Evolutionary conservation across 2,113 vertebrate genomes (phyloP).

Genomic region (Grus americana): DNA sequence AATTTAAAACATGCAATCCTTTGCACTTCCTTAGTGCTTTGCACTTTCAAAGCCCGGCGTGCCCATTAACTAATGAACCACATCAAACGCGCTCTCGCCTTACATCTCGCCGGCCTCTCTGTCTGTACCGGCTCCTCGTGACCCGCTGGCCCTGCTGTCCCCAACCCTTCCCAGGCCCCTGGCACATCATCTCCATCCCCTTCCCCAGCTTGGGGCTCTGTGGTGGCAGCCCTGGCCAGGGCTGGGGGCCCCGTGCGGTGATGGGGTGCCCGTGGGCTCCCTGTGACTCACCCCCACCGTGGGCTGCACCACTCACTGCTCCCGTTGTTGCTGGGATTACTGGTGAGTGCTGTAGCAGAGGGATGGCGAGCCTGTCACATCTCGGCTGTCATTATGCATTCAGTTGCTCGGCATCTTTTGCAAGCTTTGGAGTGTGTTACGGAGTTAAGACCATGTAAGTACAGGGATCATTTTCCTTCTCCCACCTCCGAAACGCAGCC

Average conservation of each 20-base stretch:
- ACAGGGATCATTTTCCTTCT: slow-evolving; percentile 47
- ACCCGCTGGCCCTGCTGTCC: neutral
- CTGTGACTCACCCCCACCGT: accelerated
- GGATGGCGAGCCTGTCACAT: neutral
- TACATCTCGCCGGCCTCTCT: accelerated
- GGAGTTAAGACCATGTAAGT: slow-evolving; percentile 21
- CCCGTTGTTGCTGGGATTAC: neutral
- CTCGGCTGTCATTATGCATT: neutral
- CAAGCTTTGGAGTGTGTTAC: neutral
- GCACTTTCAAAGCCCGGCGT: neutral
- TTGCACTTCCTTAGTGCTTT: slow-evolving; percentile 34
- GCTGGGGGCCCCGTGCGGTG: neutral
- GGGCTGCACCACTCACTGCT: neutral
- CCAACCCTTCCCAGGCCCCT: neutral
- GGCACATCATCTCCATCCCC: neutral
- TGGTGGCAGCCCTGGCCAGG: neutral
- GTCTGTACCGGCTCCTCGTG: neutral
- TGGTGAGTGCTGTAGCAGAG: neutral
- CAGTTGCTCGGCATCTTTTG: neutral
- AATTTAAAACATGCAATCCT: slow-evolving; percentile 42
- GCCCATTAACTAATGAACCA: slow-evolving; percentile 34
- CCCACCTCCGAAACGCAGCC: slow-evolving; percentile 14
- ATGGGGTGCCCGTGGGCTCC: accelerated
- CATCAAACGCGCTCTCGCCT: neutral
- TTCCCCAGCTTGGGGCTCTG: neutral